These are phyloP conservation scores for Spatulosminthurus flaviceps DNA, from an alignment of 2,888 invertebrate species.

Conservation along the genomic window DNA sequence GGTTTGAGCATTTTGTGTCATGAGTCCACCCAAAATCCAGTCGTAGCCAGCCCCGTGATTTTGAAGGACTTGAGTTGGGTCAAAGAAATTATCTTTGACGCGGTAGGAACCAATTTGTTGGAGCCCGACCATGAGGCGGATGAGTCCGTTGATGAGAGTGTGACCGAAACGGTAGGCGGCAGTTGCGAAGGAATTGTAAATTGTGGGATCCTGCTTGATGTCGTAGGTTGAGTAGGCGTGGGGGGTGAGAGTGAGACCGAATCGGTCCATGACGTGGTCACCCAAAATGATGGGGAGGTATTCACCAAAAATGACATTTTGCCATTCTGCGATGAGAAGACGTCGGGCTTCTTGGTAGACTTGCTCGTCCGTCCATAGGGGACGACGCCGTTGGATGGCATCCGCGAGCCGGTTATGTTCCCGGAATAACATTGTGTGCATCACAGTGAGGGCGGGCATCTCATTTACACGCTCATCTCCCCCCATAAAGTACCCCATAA, in stretches of 20 bases:
- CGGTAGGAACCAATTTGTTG: slow-evolving; percentile 54
- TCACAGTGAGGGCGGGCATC: slow-evolving; percentile 62
- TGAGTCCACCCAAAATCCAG: slow-evolving; percentile 58
- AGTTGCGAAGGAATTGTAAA: slow-evolving; percentile 58
- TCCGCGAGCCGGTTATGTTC: slow-evolving; percentile 61
- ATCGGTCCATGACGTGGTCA: slow-evolving; percentile 51
- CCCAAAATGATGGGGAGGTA: slow-evolving; percentile 61
- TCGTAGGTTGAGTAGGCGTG: slow-evolving; percentile 51
- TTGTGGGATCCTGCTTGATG: slow-evolving; percentile 54
- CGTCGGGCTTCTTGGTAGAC: slow-evolving; percentile 58
- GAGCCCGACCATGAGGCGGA: slow-evolving; percentile 53
- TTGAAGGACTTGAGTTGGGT: slow-evolving; percentile 53
- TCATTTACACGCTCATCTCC: slow-evolving; percentile 63
- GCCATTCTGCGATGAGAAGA: slow-evolving; percentile 60
- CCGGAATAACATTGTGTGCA: slow-evolving; percentile 60
- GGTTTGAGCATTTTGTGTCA: slow-evolving; percentile 60
- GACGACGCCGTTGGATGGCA: slow-evolving; percentile 43
- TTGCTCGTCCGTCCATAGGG: slow-evolving; percentile 56
- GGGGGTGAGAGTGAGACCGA: slow-evolving; percentile 43
- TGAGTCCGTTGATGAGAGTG: slow-evolving; percentile 61
- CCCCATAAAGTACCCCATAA: slow-evolving; percentile 62
- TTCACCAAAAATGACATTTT: slow-evolving; percentile 61
- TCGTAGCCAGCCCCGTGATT: slow-evolving; percentile 58
- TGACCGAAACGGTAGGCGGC: slow-evolving; percentile 62
- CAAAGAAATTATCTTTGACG: slow-evolving; percentile 61